Evolutionary conservation across 2,113 vertebrate genomes (phyloP), one percentile per base, ranked within the genome.

Genomic region (Clinocottus analis): DNA sequence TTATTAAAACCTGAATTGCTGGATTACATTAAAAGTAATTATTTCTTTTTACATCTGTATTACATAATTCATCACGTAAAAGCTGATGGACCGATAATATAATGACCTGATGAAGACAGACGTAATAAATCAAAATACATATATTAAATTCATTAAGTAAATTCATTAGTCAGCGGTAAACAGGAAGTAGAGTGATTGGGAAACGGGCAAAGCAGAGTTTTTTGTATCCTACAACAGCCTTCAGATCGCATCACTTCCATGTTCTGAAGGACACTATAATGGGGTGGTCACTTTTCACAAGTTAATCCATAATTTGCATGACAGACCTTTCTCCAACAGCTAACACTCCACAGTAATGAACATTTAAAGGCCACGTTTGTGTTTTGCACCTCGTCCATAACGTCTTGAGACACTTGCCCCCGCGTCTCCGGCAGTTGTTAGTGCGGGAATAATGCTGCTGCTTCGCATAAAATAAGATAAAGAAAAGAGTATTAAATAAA

Each of bases 61-160:
- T 16, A 35, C 45, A 27, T 12, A 61, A 33, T 31, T 55, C 62
- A 31, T 62, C 9, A 65, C 47, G 37, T 63, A 41, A 65, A 71
- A 63, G 49, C 49, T 49, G 49, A 82, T 0, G 0, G 55, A 37
- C 37, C 27, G 55, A 72, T 67, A 53, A 75, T 53, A 4, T 66
- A 33, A 49, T 41, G 39, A 72, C 29, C 60, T 61, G 10, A 67
- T 0, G 17, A 43, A 55, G 37, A 67, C 67, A 55, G 43, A 41
- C 63, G 51, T 73, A 75, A 69, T 79, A 68, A 63, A 79, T 79
- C 33, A 79, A 33, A 53, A 55, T 65, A 27, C 25, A 53, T 75
- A n/a, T n/a, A n/a, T n/a, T n/a, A n/a, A n/a, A n/a, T n/a, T n/a
- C n/a, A n/a, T n/a, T n/a, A n/a, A n/a, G n/a, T n/a, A n/a, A n/a